Evolutionary conservation across 1,140 invertebrate species (phyloP).

Genomic region (Phortica variegata): DNA sequence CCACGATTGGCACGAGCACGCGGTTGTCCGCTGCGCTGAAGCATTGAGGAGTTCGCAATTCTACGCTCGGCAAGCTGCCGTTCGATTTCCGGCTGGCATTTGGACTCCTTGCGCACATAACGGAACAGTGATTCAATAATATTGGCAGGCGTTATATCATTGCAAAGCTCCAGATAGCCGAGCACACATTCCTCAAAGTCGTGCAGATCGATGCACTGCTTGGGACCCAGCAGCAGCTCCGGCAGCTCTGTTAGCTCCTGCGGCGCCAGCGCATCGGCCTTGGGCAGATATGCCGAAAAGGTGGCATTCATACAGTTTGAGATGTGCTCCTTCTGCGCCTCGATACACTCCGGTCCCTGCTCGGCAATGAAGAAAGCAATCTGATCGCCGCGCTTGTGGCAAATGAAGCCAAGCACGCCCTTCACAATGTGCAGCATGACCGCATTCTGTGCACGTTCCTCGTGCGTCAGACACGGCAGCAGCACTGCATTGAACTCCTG

Average conservation of each 20-base stretch:
- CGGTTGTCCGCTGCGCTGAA: too few species aligned
- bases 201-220: slow-evolving; percentile 59
- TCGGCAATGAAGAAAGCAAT: slow-evolving; percentile 80
- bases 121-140: slow-evolving; percentile 76
- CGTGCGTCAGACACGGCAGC: slow-evolving; percentile 64
- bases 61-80: not conserved
- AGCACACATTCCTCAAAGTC: slow-evolving; percentile 67
- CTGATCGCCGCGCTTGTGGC: slow-evolving; percentile 77
- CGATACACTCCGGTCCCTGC: slow-evolving; percentile 72
- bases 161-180: slow-evolving; percentile 65
- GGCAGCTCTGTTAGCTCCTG: slow-evolving; percentile 24
- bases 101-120: slow-evolving; percentile 58
- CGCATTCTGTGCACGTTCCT: slow-evolving; percentile 58
- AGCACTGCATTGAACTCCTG: slow-evolving; percentile 62
- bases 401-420: slow-evolving; percentile 70
- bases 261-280: slow-evolving; percentile 27
- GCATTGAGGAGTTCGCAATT: too few species aligned
- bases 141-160: slow-evolving; percentile 74
- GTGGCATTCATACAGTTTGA: slow-evolving; percentile 67
- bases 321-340: slow-evolving; percentile 62
- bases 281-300: slow-evolving; percentile 58
- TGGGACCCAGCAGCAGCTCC: slow-evolving; percentile 34
- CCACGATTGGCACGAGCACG: too few species aligned
- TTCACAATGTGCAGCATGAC: slow-evolving; percentile 68
- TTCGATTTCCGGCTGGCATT: slow-evolving; percentile 35